Evolutionary conservation across 1,140 invertebrate species (phyloP).

Genomic region (Nasonia longicornis): DNA sequence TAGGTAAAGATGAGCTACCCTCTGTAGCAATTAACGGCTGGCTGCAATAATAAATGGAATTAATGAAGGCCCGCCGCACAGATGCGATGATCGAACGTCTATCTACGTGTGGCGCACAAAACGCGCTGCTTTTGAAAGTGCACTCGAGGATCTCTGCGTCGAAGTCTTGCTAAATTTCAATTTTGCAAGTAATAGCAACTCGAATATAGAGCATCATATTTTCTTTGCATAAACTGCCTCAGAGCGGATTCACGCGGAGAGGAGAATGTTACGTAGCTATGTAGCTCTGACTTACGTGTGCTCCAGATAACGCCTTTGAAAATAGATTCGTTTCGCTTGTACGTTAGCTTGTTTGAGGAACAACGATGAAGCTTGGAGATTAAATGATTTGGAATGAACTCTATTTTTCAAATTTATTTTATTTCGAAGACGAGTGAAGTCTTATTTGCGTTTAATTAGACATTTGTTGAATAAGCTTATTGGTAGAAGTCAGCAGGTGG

Average conservation of each 20-base stretch:
- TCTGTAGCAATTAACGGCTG: background rate
- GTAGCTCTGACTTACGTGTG: background rate
- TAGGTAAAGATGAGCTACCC: background rate
- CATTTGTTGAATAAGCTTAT: background rate
- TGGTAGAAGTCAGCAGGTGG: conserved; percentile 3
- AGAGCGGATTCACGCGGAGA: background rate
- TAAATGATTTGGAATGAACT: too few relatives aligned
- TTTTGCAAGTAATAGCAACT: conserved; percentile 33
- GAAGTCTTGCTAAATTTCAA: conserved; percentile 29
- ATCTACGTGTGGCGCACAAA: background rate
- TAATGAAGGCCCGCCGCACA: background rate
- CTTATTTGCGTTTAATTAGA: background rate
- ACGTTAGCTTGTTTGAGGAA: too few relatives aligned
- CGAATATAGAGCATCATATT: background rate
- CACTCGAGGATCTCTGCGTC: too few relatives aligned
- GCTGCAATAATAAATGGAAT: background rate
- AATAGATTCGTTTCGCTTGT: background rate
- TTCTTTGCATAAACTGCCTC: background rate
- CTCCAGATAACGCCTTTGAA: background rate
- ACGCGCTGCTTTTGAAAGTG: background rate
- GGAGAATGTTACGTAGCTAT: background rate
- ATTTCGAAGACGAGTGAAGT: background rate
- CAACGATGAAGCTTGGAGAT: too few relatives aligned
- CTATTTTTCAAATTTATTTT: background rate
- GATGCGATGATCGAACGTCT: conserved; percentile 4